Percentiles rank a stretch among this genome's conserved stretches.
These are phyloP conservation scores for Atrichornis clamosus DNA, from an alignment of 2,113 vertebrate genomes.

Conservation along the genomic window DNA sequence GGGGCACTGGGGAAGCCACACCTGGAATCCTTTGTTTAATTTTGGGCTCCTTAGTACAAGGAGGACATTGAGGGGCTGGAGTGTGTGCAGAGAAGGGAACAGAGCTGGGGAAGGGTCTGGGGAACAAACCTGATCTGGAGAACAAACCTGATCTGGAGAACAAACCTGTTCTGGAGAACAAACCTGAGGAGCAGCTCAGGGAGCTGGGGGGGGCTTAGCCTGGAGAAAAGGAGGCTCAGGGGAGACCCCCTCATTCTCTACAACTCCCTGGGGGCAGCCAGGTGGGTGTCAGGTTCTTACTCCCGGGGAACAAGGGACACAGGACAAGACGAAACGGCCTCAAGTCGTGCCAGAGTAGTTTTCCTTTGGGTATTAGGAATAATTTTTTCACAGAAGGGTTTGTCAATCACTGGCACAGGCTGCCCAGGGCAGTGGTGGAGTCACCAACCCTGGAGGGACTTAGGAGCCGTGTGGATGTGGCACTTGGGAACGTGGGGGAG, in stretches of 20 bases:
- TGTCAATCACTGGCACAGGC: background rate
- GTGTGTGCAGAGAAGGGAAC: accelerated
- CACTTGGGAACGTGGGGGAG: background rate
- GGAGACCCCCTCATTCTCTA: accelerated
- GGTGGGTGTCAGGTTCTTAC: accelerated
- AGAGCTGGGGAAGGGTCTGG: background rate
- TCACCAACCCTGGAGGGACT: background rate
- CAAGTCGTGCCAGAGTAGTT: background rate
- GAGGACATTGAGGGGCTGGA: background rate
- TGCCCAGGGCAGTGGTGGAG: background rate
- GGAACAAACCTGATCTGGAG: background rate
- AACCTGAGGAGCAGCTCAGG: background rate
- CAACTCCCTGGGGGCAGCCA: background rate
- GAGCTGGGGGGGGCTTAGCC: background rate
- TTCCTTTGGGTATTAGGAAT: background rate
- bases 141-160: background rate
- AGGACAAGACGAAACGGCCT: background rate
- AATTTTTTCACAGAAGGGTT: background rate
- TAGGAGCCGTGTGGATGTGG: background rate
- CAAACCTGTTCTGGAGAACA: background rate
- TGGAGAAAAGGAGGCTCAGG: background rate
- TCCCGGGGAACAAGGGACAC: background rate
- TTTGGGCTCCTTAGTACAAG: background rate
- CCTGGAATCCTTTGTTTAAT: accelerated
- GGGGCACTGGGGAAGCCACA: background rate